phyloP scores from a whole-genome alignment of 2,797 vertebrate genomes.

The Pangasius krempfi region DNA sequence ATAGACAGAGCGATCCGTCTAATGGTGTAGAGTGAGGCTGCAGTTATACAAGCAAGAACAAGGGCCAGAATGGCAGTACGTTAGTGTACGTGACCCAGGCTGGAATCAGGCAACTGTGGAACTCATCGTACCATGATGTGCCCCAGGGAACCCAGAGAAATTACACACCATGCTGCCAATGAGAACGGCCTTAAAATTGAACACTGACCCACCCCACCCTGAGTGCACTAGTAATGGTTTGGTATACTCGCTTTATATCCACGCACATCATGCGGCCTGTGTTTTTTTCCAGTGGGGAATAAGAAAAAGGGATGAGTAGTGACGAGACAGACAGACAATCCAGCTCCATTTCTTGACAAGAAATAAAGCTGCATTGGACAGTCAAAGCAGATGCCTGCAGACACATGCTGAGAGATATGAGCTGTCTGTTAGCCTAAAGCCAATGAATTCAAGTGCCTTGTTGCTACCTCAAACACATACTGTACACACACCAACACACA shows the following conservation, averaged over 20 bases:
- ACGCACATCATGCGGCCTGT: background rate
- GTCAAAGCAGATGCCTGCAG: slow-evolving; percentile 30
- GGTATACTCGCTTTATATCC: background rate
- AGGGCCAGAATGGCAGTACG: slow-evolving; percentile 35
- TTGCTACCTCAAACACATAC: background rate
- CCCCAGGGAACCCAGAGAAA: background rate
- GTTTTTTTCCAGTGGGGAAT: background rate
- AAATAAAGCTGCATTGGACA: slow-evolving; percentile 47
- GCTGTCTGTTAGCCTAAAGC: slow-evolving; percentile 43
- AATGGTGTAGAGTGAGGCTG: slow-evolving; percentile 35
- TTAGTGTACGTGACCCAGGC: slow-evolving; percentile 25
- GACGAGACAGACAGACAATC: background rate
- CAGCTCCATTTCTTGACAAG: slow-evolving; percentile 44
- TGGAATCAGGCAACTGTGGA: background rate
- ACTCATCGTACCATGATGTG: background rate
- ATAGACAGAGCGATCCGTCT: slow-evolving; percentile 43
- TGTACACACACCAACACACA: slow-evolving; percentile 24
- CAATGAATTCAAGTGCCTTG: slow-evolving; percentile 39
- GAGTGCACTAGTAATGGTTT: background rate
- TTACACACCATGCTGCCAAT: background rate
- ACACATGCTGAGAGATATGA: slow-evolving; percentile 30
- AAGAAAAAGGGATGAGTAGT: background rate
- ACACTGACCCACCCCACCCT: background rate
- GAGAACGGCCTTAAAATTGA: background rate
- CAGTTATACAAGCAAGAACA: slow-evolving; percentile 10